Base-by-base conservation (phyloP, 2,888 invertebrate genomes). In the Portevinia maculata region DNA sequence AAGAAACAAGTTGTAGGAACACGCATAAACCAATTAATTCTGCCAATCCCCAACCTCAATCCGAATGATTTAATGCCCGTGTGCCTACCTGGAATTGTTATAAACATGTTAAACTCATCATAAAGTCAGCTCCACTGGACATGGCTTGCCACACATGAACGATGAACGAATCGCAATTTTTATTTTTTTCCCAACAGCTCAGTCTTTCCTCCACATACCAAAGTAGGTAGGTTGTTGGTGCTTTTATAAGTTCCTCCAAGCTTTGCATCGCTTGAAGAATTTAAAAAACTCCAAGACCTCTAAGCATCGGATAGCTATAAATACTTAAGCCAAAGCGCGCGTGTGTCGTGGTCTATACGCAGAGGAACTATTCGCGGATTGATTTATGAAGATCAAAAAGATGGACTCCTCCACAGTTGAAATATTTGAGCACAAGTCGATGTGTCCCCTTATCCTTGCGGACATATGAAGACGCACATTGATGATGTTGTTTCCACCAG, bases 101-200 rank as follows among this genome's bases (percentile, higher is more conserved):
- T 83, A 67, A 83, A 83, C 83, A 78, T 76, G 83, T 79, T 84
- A 74, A 79, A 84, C 79, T 84, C 79, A 79, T 84, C 84, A 79
- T 74, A 84, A 79, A 79, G 84, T 84, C 84, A 79, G 67, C 79
- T 84, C 57, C 28, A 74, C 32, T 64, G 67, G 69, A 84, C 84
- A 79, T 79, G 84, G 73, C 78, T 84, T 84, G 74, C 84, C 84
- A 78, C 84, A 84, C 84, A 84, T 84, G 79, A 84, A 73, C 79
- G 79, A 78, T 67, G 71, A 76, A 71, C 62, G 60, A 78, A 78
- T 67, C 21, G 21, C 57, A 21, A 19, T 50, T 55, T 71, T 59
- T 60, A 48, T 70, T 48, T 70, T 44, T 11, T 17, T 15, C 6
- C 46, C 46, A 32, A 53, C 50, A 70, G 24, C 5, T 24, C 19